A percentile compares a stretch with the other conserved stretches of the same genome.
phyloP scores from a whole-genome alignment of 1,140 invertebrate genomes.

The Anastrepha obliqua region DNA sequence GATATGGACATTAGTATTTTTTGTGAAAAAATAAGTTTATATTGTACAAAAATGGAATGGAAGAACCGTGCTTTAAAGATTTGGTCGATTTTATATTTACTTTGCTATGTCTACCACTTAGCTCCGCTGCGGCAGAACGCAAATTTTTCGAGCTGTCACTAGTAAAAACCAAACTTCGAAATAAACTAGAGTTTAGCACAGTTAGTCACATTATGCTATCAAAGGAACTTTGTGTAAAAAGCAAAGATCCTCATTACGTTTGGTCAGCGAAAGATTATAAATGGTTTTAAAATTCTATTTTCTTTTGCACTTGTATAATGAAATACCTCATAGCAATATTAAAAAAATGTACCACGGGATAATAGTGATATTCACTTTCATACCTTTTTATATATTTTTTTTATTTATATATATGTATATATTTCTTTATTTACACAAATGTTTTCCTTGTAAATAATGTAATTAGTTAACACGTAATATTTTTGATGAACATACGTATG shows the following conservation, averaged over 20 bases:
- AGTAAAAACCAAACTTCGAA: slow-evolving; percentile 50
- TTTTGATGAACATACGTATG: too few species aligned
- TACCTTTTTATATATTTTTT: too few species aligned
- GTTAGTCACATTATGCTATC: slow-evolving; percentile 48
- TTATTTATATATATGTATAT: too few species aligned
- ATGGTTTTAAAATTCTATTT: background rate
- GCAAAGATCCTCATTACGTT: slow-evolving; percentile 25
- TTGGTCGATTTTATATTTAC: slow-evolving; percentile 20
- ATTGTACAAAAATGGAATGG: slow-evolving; percentile 53
- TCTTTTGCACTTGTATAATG: too few species aligned
- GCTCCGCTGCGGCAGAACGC: slow-evolving; percentile 48
- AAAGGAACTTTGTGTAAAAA: slow-evolving; percentile 33
- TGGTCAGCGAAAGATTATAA: slow-evolving; percentile 25
- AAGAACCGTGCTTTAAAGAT: slow-evolving; percentile 42
- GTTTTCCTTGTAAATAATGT: too few species aligned
- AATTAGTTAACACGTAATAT: too few species aligned
- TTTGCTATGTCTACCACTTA: slow-evolving; percentile 42
- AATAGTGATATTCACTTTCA: too few species aligned
- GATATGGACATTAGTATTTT: slow-evolving; percentile 23
- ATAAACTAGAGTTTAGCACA: slow-evolving; percentile 49
- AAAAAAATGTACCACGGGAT: too few species aligned
- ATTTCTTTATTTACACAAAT: too few species aligned
- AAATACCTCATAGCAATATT: too few species aligned
- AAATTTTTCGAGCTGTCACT: slow-evolving; percentile 52
- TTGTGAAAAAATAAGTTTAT: slow-evolving; percentile 43